Evolutionary conservation across 1,140 invertebrate genomes (phyloP).

Genomic region (Tetramorium simillimum): DNA sequence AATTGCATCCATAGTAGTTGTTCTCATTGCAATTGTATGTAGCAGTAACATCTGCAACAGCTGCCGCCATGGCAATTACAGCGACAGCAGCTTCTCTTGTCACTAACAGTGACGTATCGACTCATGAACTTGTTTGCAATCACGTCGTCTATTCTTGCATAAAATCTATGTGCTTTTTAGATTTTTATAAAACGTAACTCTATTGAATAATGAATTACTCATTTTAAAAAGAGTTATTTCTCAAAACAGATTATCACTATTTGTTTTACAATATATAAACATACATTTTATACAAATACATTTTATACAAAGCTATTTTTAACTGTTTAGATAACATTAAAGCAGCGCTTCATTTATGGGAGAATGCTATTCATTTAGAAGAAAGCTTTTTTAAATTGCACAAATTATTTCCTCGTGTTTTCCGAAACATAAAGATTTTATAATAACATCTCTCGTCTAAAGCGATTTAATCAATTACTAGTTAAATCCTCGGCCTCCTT

Average conservation of each 20-base stretch:
- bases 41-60: background rate
- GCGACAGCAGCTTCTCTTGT: background rate
- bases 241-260: background rate
- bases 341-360: background rate
- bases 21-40: background rate
- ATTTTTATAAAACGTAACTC: background rate
- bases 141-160: background rate
- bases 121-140: constrained; percentile 10
- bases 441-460: background rate
- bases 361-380: background rate
- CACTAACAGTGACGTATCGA: background rate
- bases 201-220: background rate
- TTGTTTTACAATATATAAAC: background rate
- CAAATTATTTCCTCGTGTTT: background rate
- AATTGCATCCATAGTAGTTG: background rate
- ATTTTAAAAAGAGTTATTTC: background rate
- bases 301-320: background rate
- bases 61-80: background rate
- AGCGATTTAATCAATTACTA: constrained; percentile 2
- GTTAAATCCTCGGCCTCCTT: background rate
- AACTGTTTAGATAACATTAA: background rate
- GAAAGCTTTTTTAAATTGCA: background rate
- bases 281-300: background rate
- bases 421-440: background rate
- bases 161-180: background rate